These are phyloP conservation scores for Volucella zonaria DNA, from an alignment of 2,888 invertebrate species.

Conservation along the genomic window DNA sequence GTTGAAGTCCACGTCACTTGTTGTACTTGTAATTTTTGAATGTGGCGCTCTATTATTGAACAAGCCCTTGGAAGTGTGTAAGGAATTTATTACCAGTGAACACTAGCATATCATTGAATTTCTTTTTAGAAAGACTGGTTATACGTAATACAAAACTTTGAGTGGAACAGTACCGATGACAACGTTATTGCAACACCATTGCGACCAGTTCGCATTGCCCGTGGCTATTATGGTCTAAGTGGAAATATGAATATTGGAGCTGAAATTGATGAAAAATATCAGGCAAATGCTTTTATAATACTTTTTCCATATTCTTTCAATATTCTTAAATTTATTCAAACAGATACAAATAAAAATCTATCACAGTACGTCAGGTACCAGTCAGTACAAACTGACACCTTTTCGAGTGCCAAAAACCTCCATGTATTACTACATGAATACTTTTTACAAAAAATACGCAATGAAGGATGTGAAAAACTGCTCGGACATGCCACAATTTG, in stretches of 20 bases:
- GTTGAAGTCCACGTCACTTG: no score
- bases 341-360: background rate
- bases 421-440: background rate
- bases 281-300: background rate
- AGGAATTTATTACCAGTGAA: no score
- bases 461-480: constrained; percentile 1
- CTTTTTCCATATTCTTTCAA: no score
- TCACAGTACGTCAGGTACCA: background rate
- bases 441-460: background rate
- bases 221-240: background rate
- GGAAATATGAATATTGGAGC: background rate
- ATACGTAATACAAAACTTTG: background rate
- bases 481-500: background rate
- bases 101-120: no score
- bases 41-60: no score
- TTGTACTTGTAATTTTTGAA: no score
- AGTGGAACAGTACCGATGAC: background rate
- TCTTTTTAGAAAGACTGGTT: background rate
- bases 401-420: background rate
- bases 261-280: background rate
- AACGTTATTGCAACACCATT: background rate
- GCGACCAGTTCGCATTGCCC: background rate
- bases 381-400: constrained; percentile 1
- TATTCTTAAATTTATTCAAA: no score
- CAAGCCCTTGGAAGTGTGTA: no score